phyloP scores from a whole-genome alignment of 2,888 invertebrate genomes.

The Notocelia uddmanniana region DNA sequence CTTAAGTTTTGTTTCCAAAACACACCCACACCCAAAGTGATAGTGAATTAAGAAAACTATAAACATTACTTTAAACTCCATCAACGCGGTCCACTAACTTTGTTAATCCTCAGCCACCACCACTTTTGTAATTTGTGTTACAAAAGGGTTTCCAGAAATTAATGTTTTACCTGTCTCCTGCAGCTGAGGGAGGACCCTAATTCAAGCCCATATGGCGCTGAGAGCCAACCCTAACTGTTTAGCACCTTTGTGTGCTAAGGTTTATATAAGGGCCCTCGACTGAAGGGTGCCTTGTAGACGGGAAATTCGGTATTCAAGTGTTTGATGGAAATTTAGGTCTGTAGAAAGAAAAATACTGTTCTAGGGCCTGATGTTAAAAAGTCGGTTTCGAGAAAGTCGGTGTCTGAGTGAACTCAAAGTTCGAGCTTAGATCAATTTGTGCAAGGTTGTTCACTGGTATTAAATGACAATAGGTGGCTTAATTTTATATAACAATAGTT shows the following conservation, averaged over 20 bases:
- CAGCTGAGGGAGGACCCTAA: constrained; percentile 71
- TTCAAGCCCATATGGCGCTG: constrained; percentile 66
- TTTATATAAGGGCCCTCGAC: constrained; percentile 60
- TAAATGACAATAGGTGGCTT: no score
- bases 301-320: constrained; percentile 44
- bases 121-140: constrained; percentile 72
- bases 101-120: constrained; percentile 58
- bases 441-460: no score
- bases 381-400: background rate
- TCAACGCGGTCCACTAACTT: constrained; percentile 56
- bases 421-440: no score
- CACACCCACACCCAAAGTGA: no score
- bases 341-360: constrained; percentile 28
- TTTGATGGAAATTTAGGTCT: constrained; percentile 43
- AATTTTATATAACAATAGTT: no score
- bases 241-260: constrained; percentile 67
- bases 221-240: constrained; percentile 64
- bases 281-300: constrained; percentile 55
- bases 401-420: background rate
- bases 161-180: constrained; percentile 75
- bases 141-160: constrained; percentile 71
- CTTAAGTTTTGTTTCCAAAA: no score
- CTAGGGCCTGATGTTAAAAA: background rate
- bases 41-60: background rate
- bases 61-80: constrained; percentile 22